Base-by-base conservation (phyloP, 1,140 invertebrate genomes). In the Sipha flava region DNA sequence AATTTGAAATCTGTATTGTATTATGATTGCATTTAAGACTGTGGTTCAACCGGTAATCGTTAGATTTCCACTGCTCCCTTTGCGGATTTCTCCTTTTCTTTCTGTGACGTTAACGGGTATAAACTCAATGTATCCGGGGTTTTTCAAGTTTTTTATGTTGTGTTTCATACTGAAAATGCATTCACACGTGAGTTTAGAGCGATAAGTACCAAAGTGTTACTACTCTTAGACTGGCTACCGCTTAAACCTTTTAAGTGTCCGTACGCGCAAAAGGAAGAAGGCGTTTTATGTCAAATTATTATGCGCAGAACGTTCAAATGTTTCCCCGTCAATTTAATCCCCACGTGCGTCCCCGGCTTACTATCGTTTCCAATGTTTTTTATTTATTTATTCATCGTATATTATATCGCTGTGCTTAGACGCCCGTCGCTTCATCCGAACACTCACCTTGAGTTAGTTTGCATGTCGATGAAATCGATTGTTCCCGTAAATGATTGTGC, bases 51-150 rank as follows among this genome's bases (percentile, higher is more conserved):
- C 37, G 5, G 73, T 77, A 37, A 77, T 77, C 7, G 73, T 59
- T 54, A 77, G 40, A 57, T 77, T 54, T n/a, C 73, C 73, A 16
- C 59, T 77, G 21, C 43, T 77, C 16, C 52, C 52, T 77, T 57
- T 77, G 52, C 73, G 49, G 5, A 77, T 57, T 10, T 57, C 23
- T 52, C 73, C 73, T 40, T 77, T 77, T 1, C 6, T 34, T 18
- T 77, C 16, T 1, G 47, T 43, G n/a, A 57, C 26, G 21, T 18
- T 16, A 14, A 43, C 73, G 9, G 52, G 34, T 26, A 77, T 43
- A 2, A 77, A 77, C 26, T 77, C 73, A 3, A 77, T 57, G 5
- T 40, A 37, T 57, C 73, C 52, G 5, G 73, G 52, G 29, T 77
- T 59, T 59, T 77, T 77, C 1, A 34, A 40, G n/a, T 77, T 77